These are phyloP conservation scores for Samia ricini DNA, from an alignment of 1,140 invertebrate species.

Conservation along the genomic window DNA sequence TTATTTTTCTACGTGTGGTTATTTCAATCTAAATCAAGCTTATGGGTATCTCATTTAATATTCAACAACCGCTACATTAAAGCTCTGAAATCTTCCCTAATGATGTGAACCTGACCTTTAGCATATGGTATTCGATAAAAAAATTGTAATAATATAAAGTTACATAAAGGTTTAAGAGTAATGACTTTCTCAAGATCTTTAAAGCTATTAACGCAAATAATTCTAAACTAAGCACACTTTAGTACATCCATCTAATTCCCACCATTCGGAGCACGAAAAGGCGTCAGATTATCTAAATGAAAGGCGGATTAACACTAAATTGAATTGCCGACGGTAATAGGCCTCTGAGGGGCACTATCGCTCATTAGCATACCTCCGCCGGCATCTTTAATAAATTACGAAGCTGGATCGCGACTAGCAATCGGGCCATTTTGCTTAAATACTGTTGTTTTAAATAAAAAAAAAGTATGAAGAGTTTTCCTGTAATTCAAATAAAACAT, in stretches of 20 bases:
- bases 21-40: too few relatives aligned
- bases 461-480: neutral
- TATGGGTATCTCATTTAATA: too few relatives aligned
- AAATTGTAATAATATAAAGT: neutral
- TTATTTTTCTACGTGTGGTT: too few relatives aligned
- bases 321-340: neutral
- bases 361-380: constrained; percentile 4
- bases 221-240: neutral
- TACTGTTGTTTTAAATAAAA: neutral
- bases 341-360: constrained; percentile 1
- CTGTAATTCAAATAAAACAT: too few relatives aligned
- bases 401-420: neutral
- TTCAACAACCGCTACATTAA: too few relatives aligned
- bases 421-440: neutral
- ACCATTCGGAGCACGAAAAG: neutral
- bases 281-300: constrained; percentile 12
- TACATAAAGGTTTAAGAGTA: neutral
- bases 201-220: neutral
- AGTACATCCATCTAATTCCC: constrained; percentile 7
- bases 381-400: constrained; percentile 6
- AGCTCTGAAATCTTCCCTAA: too few relatives aligned
- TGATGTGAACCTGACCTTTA: neutral
- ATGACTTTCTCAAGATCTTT: neutral
- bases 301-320: constrained; percentile 5
- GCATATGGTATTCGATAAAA: neutral